Evolutionary conservation across 2,113 vertebrate genomes (phyloP).

Genomic region (Lagenorhynchus albirostris): DNA sequence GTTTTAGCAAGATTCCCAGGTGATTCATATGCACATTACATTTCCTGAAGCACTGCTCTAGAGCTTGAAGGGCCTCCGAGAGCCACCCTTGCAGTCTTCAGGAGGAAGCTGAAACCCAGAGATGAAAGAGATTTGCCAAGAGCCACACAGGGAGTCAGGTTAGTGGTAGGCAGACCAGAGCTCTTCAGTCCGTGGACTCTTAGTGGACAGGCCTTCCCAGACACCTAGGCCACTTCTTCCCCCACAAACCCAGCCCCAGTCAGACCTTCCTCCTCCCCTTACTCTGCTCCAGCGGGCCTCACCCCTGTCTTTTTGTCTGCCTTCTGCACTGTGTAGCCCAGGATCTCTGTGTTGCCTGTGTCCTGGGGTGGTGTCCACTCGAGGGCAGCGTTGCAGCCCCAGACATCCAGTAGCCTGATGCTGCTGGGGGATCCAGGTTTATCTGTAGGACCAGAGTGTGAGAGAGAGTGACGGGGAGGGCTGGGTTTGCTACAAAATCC

Average conservation of each 20-base stretch:
- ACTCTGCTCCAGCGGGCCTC: constrained; percentile 24
- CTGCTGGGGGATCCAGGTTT: constrained; percentile 87
- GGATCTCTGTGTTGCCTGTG: constrained; percentile 92
- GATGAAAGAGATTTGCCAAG: background rate
- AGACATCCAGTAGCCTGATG: constrained; percentile 88
- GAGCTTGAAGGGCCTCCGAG: background rate
- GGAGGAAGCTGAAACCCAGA: background rate
- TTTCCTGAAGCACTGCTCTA: background rate
- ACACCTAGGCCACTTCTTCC: background rate
- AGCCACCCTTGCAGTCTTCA: background rate
- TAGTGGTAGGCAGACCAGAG: too few relatives aligned
- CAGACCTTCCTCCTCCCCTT: background rate
- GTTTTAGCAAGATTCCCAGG: background rate
- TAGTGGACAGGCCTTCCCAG: background rate
- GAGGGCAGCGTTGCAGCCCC: constrained; percentile 94
- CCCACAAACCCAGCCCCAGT: background rate
- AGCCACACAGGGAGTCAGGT: background rate
- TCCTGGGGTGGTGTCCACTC: constrained; percentile 91
- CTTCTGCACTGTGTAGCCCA: constrained; percentile 93
- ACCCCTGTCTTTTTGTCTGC: constrained; percentile 94
- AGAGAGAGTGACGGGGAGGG: background rate
- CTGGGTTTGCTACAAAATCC: accelerated
- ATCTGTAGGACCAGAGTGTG: constrained; percentile 80
- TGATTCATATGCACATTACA: background rate
- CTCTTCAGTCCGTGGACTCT: background rate